phyloP scores from a whole-genome alignment of 2,797 vertebrate genomes.

The Monodelphis domestica region DNA sequence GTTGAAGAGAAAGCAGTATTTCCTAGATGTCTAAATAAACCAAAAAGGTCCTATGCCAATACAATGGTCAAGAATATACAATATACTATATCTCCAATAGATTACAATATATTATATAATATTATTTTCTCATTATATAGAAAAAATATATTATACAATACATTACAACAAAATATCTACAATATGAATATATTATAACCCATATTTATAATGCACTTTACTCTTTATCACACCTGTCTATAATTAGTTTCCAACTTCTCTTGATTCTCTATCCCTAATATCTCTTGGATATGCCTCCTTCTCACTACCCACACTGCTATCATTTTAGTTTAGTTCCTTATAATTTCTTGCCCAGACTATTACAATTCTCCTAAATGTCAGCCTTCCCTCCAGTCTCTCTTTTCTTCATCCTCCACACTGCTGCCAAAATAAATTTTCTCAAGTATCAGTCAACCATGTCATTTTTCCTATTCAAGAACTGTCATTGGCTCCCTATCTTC shows the following conservation, averaged over 20 bases:
- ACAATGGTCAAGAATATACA: conserved; percentile 18
- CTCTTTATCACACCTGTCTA: background rate
- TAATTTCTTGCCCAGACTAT: background rate
- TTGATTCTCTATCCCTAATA: background rate
- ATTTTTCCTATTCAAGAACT: background rate
- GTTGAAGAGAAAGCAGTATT: background rate
- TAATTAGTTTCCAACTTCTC: background rate
- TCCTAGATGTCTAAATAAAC: background rate
- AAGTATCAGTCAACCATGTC: background rate
- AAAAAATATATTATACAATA: too few species aligned
- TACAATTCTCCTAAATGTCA: background rate
- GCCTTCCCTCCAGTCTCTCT: background rate
- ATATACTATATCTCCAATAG: background rate
- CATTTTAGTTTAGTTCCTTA: background rate
- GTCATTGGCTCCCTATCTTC: background rate
- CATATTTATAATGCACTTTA: background rate
- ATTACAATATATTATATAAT: too few species aligned
- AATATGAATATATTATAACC: background rate
- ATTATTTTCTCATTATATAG: background rate
- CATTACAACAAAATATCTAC: too few species aligned
- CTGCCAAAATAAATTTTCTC: background rate
- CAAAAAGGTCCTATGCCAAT: background rate
- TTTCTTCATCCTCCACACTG: background rate
- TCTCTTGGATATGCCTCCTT: background rate
- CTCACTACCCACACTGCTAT: background rate